phyloP scores from a whole-genome alignment of 2,797 vertebrate genomes.

The Onychomys leucogaster region DNA sequence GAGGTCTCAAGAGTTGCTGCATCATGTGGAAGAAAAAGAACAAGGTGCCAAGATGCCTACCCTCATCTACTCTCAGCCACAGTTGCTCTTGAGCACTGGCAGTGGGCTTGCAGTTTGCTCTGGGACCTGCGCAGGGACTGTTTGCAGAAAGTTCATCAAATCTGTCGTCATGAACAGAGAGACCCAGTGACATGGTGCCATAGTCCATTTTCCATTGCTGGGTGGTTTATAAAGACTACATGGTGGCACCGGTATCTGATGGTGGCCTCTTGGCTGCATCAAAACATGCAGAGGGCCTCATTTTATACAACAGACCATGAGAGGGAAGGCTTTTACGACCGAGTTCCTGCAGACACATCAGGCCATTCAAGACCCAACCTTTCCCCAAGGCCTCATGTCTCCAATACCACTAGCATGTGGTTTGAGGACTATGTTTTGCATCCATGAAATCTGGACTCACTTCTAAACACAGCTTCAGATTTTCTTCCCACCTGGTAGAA shows the following conservation, averaged over 20 bases:
- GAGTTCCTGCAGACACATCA: background rate
- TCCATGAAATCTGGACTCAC: background rate
- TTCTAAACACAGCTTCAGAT: background rate
- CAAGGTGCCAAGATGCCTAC: conserved; percentile 21
- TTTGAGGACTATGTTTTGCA: background rate
- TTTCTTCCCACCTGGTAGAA: background rate
- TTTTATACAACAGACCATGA: background rate
- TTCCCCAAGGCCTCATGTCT: background rate
- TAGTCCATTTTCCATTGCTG: background rate
- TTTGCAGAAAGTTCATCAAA: background rate
- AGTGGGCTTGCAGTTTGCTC: background rate
- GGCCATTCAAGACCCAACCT: background rate
- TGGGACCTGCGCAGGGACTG: background rate
- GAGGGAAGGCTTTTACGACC: background rate
- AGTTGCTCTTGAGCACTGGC: accelerated
- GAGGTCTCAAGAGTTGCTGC: background rate
- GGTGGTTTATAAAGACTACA: background rate
- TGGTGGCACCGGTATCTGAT: too few species aligned
- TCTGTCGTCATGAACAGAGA: background rate
- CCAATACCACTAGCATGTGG: background rate
- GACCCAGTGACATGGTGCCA: background rate
- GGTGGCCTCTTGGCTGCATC: background rate
- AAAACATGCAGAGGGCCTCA: background rate
- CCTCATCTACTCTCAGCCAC: background rate
- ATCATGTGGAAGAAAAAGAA: background rate